These are phyloP conservation scores for Phenganax stokvisi DNA, from an alignment of 92 coral and sea anemone genomes.

Conservation along the genomic window DNA sequence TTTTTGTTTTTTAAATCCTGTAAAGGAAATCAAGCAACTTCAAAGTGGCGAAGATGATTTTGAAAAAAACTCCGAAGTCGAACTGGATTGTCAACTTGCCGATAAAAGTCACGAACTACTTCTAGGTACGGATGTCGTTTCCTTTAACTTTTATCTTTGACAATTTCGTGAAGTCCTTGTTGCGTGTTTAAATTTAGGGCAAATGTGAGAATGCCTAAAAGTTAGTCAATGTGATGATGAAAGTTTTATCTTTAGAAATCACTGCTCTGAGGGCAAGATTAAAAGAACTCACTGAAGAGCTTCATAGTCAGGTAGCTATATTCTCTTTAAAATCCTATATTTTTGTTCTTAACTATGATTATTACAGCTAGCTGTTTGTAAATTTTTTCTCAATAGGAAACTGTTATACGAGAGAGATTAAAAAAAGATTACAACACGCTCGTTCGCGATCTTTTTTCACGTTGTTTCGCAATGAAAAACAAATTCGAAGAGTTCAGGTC, in stretches of 20 bases:
- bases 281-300: constrained; percentile 78
- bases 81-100: constrained; percentile 91
- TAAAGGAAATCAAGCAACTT: constrained; percentile 72
- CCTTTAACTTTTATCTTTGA: no score
- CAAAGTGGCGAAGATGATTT: constrained; percentile 62
- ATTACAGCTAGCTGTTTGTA: no score
- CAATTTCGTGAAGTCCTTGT: no score
- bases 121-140: constrained; percentile 48
- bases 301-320: constrained; percentile 71
- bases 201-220: no score
- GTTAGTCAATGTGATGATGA: no score
- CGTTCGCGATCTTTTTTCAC: constrained; percentile 82
- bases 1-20: neutral
- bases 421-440: constrained; percentile 79
- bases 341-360: neutral
- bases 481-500: constrained; percentile 97
- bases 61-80: constrained; percentile 74
- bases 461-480: constrained; percentile 87
- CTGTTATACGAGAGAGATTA: constrained; percentile 67
- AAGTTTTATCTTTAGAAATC: constrained; percentile 55
- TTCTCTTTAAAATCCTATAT: no score
- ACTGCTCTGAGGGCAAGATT: constrained; percentile 93
- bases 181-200: no score
- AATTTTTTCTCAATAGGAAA: constrained; percentile 51
- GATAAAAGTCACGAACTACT: constrained; percentile 95